Base-by-base conservation (phyloP, 1,140 invertebrate genomes). In the Sycophila sp. region DNA sequence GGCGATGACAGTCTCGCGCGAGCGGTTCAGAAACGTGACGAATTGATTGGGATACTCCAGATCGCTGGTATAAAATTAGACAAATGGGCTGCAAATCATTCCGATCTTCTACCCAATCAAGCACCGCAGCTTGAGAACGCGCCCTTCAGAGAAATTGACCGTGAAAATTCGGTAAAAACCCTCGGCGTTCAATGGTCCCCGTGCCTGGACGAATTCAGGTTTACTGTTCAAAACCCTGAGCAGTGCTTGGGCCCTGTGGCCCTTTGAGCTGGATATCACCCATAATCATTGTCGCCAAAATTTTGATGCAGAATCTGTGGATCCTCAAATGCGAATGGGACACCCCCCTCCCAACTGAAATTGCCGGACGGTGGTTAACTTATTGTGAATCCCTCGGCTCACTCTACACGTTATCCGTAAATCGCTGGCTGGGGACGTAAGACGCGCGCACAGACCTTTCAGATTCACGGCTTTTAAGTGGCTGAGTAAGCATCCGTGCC, bases 391-490 rank as follows among this genome's bases (percentile, higher is more conserved):
- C 60, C 13, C 19, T 73, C 3, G 0, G 1, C 4, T 15, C 22
- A 42, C 32, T 72, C 10, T 0, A 26, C 13, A 5, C 36, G n/a
- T 55, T 72, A 1, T 6, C 38, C 0, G 51, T 72, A 7, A 24
- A 30, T 4, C 55, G 67, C 24, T 70, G 67, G 65, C 38, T 40
- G 2, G 36, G 65, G 6, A 47, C 40, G 11, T 19, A 1, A 1
- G 10, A n/a, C n/a, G n/a, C n/a, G 1, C 1, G 34, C 59, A n/a
- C 4, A 10, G 6, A 24, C 10, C 0, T 66, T 34, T 5, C 32
- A 68, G 63, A 17, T 72, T 6, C 63, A 72, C 19, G 73, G 73
- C 0, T 75, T 75, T 32, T 56, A 34, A 30, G 19, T 36, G n/a
- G n/a, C n/a, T n/a, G n/a, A n/a, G n/a, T n/a, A n/a, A n/a, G n/a